Base-by-base conservation (phyloP, 1,140 invertebrate species). In the Papilio polyxenes region DNA sequence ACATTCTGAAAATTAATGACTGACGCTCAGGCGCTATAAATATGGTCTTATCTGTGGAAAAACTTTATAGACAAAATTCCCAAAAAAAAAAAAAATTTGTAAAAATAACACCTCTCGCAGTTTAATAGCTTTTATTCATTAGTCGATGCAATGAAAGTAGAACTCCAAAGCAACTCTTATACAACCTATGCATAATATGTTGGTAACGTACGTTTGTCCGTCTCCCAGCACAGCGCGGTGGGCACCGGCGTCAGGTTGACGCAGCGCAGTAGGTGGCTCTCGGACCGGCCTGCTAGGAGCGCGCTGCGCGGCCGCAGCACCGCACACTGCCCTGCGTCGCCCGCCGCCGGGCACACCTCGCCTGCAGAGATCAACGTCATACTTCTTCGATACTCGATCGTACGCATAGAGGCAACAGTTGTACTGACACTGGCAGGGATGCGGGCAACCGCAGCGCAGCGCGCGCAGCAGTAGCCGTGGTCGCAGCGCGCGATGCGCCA, bases 161-260 rank as follows among this genome's bases (percentile, higher is more conserved):
- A 4, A 53, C 13, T 53, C 3, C 51, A 15, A 4, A 53, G 15
- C 51, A 53, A 56, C 15, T 7, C 48, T 2, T 2, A 75, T 7
- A n/a, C 15, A n/a, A 78, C 56, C 20, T 82, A 89, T 88, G 87
- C 3, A 84, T 69, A 37, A 6, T 37, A 69, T 69, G 6, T 31
- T 2, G 11, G 9, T 23, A 3, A 31, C 59, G 65, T 69, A 69
- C 65, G 31, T 69, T 69, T 44, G 13, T 84, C 80, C 0, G 82
- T 69, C 20, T 90, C 87, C 88, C 91, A 92, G n/a, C 44, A 76
- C 1, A 90, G 81, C 7, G 74, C 84, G n/a, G 90, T 92, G 2
- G 86, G 82, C n/a, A 91, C 13, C 1, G 91, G 90, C 10, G 91
- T 91, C 82, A 85, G 74, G 83, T 92, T 92, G 9, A 82, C 87